Conservation (phyloP, 1,140 invertebrate species). For the Apis florea region DNA sequence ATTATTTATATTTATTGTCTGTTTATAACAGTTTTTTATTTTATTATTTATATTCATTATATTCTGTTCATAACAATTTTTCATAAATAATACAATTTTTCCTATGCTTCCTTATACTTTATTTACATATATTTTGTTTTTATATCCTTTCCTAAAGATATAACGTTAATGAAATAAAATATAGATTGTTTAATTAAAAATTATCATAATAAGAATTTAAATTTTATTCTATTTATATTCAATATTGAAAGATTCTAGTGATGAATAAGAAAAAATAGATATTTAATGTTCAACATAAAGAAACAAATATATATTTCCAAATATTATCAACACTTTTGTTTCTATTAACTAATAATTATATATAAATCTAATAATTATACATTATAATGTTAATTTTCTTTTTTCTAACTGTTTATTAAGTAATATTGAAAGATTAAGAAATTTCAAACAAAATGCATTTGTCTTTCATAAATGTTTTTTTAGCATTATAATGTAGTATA, state of each 20-base stretch:
- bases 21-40: slow-evolving; percentile 24
- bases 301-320: slow-evolving; percentile 6
- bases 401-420: neutral
- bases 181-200: neutral
- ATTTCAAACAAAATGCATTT: neutral
- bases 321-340: neutral
- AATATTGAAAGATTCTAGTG: neutral
- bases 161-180: neutral
- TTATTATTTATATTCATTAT: neutral
- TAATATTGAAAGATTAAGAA: neutral
- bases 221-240: neutral
- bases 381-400: slow-evolving; percentile 10
- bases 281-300: neutral
- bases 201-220: neutral
- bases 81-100: slow-evolving; percentile 33
- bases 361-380: neutral
- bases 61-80: slow-evolving; percentile 25
- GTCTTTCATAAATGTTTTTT: neutral
- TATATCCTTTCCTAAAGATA: slow-evolving; percentile 26
- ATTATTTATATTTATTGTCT: neutral
- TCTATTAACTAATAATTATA: neutral
- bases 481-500: slow-evolving; percentile 2
- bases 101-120: neutral
- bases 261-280: neutral
- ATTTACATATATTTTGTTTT: slow-evolving; percentile 26